Percentiles rank a stretch among this genome's conserved stretches.
These are phyloP conservation scores for Trinorchestia longiramus DNA, from an alignment of 1,140 invertebrate genomes.

Conservation along the genomic window DNA sequence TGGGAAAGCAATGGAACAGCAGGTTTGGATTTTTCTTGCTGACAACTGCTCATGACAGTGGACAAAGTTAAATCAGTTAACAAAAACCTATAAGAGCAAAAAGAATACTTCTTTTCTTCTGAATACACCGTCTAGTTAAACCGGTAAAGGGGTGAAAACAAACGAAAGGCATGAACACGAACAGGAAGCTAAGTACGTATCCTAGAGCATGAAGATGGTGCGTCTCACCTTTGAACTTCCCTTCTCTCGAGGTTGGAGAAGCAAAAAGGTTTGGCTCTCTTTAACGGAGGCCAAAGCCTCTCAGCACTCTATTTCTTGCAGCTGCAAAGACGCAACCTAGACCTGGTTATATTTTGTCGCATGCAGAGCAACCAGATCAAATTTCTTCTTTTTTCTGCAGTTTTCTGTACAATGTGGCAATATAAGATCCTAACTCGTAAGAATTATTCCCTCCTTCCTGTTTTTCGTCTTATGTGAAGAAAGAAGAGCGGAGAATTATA, in stretches of 20 bases:
- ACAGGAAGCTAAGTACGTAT: background rate
- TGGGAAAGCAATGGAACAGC: background rate
- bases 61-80: background rate
- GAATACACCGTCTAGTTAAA: too few relatives aligned
- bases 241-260: background rate
- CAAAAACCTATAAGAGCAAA: background rate
- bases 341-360: background rate
- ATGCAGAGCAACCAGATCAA: background rate
- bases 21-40: background rate
- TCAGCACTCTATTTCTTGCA: background rate
- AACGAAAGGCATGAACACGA: too few relatives aligned
- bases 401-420: background rate
- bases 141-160: too few relatives aligned
- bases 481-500: too few relatives aligned
- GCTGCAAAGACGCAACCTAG: background rate
- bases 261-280: background rate
- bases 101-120: too few relatives aligned
- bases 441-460: too few relatives aligned
- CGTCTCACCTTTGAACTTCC: background rate
- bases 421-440: background rate
- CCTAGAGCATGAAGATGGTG: background rate
- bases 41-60: background rate
- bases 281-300: background rate
- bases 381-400: background rate
- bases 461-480: too few relatives aligned